Conservation (phyloP, 2,113 vertebrate genomes). For the Hydrochoerus hydrochaeris region DNA sequence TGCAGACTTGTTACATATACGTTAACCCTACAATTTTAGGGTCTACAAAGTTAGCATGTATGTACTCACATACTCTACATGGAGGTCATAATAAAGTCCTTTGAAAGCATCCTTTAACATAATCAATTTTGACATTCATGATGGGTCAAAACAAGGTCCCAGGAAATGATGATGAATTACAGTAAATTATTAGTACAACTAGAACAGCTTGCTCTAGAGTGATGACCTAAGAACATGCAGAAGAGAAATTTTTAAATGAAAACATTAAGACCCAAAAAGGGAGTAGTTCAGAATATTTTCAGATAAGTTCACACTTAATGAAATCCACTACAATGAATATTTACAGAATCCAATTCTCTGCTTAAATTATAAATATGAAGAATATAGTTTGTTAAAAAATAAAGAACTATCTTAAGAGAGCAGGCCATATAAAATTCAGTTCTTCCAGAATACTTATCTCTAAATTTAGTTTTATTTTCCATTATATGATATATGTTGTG, state of each 20-base stretch:
- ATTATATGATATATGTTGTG: neutral
- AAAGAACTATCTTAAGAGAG: neutral
- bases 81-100: neutral
- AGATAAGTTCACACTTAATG: neutral
- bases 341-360: neutral
- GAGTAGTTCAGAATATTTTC: neutral
- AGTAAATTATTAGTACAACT: neutral
- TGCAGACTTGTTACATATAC: neutral
- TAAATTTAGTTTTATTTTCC: neutral
- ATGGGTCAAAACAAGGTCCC: neutral
- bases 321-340: neutral
- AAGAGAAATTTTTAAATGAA: neutral
- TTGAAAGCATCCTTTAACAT: neutral
- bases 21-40: neutral
- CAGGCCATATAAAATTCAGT: neutral
- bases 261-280: neutral
- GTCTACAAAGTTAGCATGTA: neutral
- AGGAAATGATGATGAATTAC: neutral
- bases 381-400: neutral
- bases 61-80: neutral
- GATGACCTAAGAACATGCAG: neutral
- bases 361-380: neutral
- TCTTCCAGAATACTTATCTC: neutral
- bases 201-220: neutral
- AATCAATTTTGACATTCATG: conserved; percentile 52